These are phyloP conservation scores for Urocitellus parryii DNA, from an alignment of 2,113 vertebrate species.

Conservation along the genomic window DNA sequence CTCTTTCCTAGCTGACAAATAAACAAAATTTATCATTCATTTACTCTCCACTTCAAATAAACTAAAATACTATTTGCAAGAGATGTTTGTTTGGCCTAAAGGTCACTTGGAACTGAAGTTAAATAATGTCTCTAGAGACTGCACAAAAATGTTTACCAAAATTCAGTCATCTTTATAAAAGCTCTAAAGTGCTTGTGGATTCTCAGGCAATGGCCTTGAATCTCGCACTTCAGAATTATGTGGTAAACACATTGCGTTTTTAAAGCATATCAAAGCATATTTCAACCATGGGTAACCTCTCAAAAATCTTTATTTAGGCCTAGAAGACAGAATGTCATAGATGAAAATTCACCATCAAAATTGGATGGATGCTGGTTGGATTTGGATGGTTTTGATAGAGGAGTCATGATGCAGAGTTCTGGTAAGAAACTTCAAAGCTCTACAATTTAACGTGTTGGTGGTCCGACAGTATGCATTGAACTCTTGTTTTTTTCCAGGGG, in stretches of 20 bases:
- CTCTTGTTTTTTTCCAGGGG: background rate
- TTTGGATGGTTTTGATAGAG: background rate
- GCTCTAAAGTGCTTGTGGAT: constrained; percentile 53
- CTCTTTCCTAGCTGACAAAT: constrained; percentile 50
- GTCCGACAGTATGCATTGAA: background rate
- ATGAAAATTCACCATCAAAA: background rate
- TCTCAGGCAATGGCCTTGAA: constrained; percentile 56
- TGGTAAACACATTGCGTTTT: constrained; percentile 52
- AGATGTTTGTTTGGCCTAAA: constrained; percentile 58
- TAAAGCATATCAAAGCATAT: constrained; percentile 45
- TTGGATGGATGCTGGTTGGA: background rate
- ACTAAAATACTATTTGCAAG: constrained; percentile 55
- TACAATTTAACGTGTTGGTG: background rate
- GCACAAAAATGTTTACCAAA: constrained; percentile 68
- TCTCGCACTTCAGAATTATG: constrained; percentile 57
- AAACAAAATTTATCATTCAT: constrained; percentile 64
- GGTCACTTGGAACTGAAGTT: constrained; percentile 66
- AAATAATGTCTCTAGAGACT: constrained; percentile 65
- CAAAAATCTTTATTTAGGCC: background rate
- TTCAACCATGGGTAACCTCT: constrained; percentile 49
- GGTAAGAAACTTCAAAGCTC: background rate
- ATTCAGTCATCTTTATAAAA: constrained; percentile 61
- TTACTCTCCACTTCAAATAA: constrained; percentile 66
- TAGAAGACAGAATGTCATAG: background rate
- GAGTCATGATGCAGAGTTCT: background rate